A percentile compares a stretch with the other conserved stretches of the same genome.
These are phyloP conservation scores for Cephalopholis sonnerati DNA, from an alignment of 2,113 vertebrate species.

Conservation along the genomic window DNA sequence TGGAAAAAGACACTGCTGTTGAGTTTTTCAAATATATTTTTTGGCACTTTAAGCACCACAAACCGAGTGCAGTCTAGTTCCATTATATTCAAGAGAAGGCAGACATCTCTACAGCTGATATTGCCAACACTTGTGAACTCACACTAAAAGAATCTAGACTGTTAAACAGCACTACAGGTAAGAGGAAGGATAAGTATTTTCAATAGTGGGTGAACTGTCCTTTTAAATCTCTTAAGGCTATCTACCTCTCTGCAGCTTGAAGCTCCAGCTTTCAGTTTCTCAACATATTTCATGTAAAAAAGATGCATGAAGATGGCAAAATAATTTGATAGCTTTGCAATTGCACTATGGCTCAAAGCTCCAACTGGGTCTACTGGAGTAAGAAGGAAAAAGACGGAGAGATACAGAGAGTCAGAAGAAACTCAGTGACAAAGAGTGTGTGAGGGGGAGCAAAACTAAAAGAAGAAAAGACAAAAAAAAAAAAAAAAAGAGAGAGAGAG, in stretches of 20 bases:
- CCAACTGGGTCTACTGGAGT: not conserved
- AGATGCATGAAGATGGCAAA: not conserved
- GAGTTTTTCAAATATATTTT: too few species aligned
- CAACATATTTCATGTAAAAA: not conserved
- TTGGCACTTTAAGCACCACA: too few species aligned
- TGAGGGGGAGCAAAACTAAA: conserved; percentile 6
- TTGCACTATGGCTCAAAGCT: not conserved
- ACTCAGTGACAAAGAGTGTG: not conserved
- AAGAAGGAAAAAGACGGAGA: conserved; percentile 1
- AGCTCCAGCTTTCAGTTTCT: not conserved
- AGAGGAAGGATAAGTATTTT: too few species aligned
- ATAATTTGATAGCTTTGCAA: not conserved
- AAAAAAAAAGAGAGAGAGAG: not conserved
- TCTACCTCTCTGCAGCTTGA: not conserved
- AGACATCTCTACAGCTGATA: too few species aligned
- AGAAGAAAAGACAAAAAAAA: not conserved
- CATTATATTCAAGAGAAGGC: too few species aligned
- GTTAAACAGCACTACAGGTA: too few species aligned
- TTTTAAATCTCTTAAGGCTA: not conserved
- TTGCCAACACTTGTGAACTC: too few species aligned
- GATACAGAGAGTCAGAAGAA: not conserved
- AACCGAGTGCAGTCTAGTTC: too few species aligned
- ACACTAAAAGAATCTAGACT: too few species aligned
- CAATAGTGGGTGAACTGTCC: too few species aligned
- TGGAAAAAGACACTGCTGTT: too few species aligned